Percentiles rank a stretch among this genome's conserved stretches.
These are phyloP conservation scores for Clistopyga incitator DNA, from an alignment of 2,888 invertebrate genomes.

Conservation along the genomic window DNA sequence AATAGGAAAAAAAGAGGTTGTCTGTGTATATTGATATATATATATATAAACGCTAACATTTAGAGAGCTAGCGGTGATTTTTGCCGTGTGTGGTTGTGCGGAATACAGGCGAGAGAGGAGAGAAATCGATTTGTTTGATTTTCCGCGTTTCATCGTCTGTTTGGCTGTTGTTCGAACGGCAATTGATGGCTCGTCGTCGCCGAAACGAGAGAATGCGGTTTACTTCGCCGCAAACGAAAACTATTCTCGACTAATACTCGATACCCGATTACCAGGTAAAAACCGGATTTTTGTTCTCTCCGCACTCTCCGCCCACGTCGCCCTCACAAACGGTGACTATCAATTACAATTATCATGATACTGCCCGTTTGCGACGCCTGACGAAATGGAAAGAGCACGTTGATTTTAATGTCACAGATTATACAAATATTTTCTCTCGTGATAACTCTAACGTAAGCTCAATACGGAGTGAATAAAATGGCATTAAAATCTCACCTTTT, in stretches of 20 bases:
- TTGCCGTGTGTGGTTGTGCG: not conserved
- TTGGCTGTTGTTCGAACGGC: not conserved
- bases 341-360: slow-evolving; percentile 53
- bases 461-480: not conserved
- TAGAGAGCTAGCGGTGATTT: slow-evolving; percentile 38
- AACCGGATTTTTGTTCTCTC: slow-evolving; percentile 39
- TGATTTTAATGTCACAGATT: not conserved
- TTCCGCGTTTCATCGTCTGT: slow-evolving; percentile 47
- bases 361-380: slow-evolving; percentile 26
- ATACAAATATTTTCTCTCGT: slow-evolving; percentile 6
- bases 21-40: slow-evolving; percentile 40
- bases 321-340: slow-evolving; percentile 31
- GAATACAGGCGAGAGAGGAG: slow-evolving; percentile 6
- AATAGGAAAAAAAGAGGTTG: slow-evolving; percentile 24
- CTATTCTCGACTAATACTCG: slow-evolving; percentile 15
- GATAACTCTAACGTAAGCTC: not conserved
- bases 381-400: slow-evolving; percentile 50
- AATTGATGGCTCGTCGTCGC: slow-evolving; percentile 1
- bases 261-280: slow-evolving; percentile 47
- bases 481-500: not conserved
- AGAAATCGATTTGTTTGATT: slow-evolving; percentile 56
- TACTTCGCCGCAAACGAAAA: slow-evolving; percentile 27
- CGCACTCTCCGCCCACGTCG: not conserved
- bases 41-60: slow-evolving; percentile 39
- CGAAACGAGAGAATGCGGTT: slow-evolving; percentile 26